These are phyloP conservation scores for Drosophila ficusphila DNA, from an alignment of 1,140 invertebrate species.

Conservation along the genomic window DNA sequence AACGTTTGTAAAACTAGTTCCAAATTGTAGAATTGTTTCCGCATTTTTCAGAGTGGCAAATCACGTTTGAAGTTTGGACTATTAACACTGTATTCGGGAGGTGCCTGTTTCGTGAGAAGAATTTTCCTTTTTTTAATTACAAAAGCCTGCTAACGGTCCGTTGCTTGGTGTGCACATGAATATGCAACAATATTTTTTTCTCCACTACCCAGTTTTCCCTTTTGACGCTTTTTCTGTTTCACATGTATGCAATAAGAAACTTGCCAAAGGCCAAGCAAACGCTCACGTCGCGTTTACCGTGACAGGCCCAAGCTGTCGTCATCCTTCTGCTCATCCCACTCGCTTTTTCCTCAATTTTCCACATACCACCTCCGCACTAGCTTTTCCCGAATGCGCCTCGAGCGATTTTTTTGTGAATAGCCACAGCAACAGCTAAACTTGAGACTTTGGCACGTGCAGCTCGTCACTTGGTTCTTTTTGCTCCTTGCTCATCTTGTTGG, in stretches of 20 bases:
- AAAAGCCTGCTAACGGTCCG: constrained; percentile 50
- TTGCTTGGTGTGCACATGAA: constrained; percentile 37
- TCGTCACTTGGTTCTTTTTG: constrained; percentile 5
- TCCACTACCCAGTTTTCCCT: neutral
- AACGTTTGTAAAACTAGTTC: no score
- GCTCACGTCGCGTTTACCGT: constrained; percentile 36
- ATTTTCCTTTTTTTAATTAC: constrained; percentile 61
- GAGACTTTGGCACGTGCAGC: constrained; percentile 50
- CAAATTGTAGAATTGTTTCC: neutral
- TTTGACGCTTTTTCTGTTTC: neutral
- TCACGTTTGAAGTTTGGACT: neutral
- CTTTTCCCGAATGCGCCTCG: constrained; percentile 2
- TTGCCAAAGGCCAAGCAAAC: constrained; percentile 44
- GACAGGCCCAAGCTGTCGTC: constrained; percentile 46
- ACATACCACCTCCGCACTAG: neutral
- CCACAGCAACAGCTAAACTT: constrained; percentile 50
- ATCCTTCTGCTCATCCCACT: constrained; percentile 24
- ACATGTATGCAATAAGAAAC: constrained; percentile 46
- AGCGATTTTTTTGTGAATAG: constrained; percentile 36
- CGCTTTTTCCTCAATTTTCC: constrained; percentile 37
- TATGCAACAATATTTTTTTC: constrained; percentile 54
- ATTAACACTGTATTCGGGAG: neutral
- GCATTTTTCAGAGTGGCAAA: neutral
- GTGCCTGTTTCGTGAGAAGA: neutral
- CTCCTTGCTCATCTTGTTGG: constrained; percentile 5